Evolutionary conservation across 2,113 vertebrate genomes (phyloP).

Genomic region (Cairina moschata): DNA sequence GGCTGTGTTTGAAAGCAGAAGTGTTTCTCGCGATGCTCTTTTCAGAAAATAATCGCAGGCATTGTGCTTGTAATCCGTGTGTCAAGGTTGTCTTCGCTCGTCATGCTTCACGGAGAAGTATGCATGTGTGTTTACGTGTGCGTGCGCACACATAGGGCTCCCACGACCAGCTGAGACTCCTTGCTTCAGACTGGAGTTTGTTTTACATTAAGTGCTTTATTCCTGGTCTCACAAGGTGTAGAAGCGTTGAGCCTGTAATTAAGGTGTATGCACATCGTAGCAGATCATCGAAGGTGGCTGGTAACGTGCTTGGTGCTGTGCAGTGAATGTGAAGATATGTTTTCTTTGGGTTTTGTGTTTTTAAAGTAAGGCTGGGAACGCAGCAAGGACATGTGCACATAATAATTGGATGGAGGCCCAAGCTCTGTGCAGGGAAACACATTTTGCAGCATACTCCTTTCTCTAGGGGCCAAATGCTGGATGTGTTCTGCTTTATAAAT

Average conservation of each 20-base stretch:
- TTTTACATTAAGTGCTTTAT: slow-evolving; percentile 1
- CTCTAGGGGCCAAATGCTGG: neutral
- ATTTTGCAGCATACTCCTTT: slow-evolving; percentile 13
- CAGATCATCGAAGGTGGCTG: neutral
- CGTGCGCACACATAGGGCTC: neutral
- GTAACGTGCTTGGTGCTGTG: neutral
- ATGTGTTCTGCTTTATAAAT: neutral
- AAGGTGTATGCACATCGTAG: neutral
- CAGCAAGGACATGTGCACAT: slow-evolving; percentile 14
- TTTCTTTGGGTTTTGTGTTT: slow-evolving; percentile 24
- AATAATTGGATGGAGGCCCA: slow-evolving; percentile 50
- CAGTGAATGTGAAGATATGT: neutral
- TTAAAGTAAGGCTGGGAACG: neutral
- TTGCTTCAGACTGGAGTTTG: neutral
- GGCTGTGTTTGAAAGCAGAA: neutral
- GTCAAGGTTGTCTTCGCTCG: neutral
- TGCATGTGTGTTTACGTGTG: neutral
- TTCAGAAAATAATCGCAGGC: neutral
- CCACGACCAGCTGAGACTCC: neutral
- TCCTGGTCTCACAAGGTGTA: slow-evolving; percentile 25
- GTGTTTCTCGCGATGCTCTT: neutral
- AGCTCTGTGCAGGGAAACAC: neutral
- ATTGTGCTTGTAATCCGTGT: slow-evolving; percentile 21
- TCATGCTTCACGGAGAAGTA: neutral
- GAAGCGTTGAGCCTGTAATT: neutral